Base-by-base conservation (phyloP, 2,113 vertebrate species). In the Romanogobio albipinnatus region DNA sequence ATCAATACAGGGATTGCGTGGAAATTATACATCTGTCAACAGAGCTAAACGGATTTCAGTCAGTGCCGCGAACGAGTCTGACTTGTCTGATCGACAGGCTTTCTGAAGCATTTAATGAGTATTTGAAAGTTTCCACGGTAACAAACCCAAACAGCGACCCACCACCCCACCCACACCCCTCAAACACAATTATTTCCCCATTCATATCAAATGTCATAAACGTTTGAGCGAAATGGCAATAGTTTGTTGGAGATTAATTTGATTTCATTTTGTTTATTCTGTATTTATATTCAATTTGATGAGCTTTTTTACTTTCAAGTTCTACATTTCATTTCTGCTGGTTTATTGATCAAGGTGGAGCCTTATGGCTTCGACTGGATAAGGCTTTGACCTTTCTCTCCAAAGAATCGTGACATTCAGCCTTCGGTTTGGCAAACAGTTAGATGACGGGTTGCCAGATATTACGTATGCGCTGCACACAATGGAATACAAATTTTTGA, bases 381-480 rank as follows among this genome's bases (percentile, higher is more conserved):
- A 93, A 93, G 85, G 92, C 91, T 91, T 89, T 94, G 93, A 91
- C 94, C 93, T 94, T 93, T 93, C 75, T 89, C 86, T 90, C 87
- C 86, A 88, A 91, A 89, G 85, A 90, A 90, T 91, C 88, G 86
- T 87, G 61, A 85, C 89, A 88, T 81, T 86, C 85, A 39, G 43
- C 6, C 36, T 81, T 76, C 73, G 39, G 45, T 78, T 85, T 89
- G 91, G 91, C 89, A 91, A 85, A 68, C 26, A 90, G 90, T 91
- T 91, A 89, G 90, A 91, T 90, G 81, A 11, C 51, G 87, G 78
- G 76, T 88, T 87, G 91, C 89, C 91, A 93, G 93, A 93, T 93
- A 94, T 88, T 91, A 92, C 81, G 76, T 85, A 85, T 82, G 53
- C 24, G 14, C 19, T 88, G 88, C 87, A 76, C 78, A 88, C 83